Evolutionary conservation across 2,113 vertebrate species (phyloP).

Genomic region (Syrrhaptes paradoxus): DNA sequence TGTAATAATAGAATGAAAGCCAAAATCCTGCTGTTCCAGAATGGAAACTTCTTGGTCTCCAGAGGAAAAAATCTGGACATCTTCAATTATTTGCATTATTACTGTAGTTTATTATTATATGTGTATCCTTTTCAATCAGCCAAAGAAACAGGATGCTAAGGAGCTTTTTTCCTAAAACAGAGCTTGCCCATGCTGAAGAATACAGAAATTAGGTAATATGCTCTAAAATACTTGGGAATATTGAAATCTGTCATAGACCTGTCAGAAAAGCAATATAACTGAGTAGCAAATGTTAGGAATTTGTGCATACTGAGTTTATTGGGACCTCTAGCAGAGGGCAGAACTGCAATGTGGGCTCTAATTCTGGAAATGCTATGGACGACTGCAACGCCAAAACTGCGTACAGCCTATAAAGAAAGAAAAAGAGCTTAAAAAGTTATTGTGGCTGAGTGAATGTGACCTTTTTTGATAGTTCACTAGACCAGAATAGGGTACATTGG

Average conservation of each 20-base stretch:
- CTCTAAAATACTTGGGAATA: neutral
- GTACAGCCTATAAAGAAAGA: neutral
- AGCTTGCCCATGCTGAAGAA: neutral
- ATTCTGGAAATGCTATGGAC: neutral
- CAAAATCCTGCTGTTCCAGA: neutral
- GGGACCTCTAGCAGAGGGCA: neutral
- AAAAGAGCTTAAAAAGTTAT: neutral
- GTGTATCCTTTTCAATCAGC: neutral
- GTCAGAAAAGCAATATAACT: neutral
- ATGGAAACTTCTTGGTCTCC: neutral
- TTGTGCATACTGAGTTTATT: neutral
- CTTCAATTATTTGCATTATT: neutral
- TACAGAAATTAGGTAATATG: neutral
- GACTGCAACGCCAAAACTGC: neutral
- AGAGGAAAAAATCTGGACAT: neutral
- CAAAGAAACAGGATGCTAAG: neutral
- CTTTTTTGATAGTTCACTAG: neutral
- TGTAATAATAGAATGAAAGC: neutral
- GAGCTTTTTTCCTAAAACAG: neutral
- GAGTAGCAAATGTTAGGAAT: neutral
- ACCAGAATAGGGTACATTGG: neutral
- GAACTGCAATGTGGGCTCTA: neutral
- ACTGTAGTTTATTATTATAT: neutral
- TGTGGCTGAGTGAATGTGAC: neutral
- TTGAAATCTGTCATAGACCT: neutral